Conservation (phyloP, 2,797 vertebrate genomes). For the Enteromius unitaeniatus region DNA sequence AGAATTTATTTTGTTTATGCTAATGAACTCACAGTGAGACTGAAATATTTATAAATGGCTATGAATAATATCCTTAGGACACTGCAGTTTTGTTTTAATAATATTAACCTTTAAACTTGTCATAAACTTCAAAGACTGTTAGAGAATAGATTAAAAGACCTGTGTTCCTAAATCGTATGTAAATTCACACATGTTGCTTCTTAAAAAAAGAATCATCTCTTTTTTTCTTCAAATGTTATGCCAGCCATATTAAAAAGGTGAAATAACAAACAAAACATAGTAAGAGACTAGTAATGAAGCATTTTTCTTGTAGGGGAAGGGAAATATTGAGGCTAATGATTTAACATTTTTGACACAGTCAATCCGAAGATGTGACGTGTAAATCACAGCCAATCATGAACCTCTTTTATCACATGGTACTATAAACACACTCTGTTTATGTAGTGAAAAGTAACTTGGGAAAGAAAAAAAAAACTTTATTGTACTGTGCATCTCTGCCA, state of each 20-base stretch:
- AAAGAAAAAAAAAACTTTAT: neutral
- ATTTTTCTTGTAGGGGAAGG: neutral
- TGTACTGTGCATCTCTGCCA: neutral
- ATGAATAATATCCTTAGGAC: constrained; percentile 57
- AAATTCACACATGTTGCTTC: constrained; percentile 29
- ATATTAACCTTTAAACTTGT: constrained; percentile 62
- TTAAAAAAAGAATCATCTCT: constrained; percentile 12
- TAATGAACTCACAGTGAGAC: constrained; percentile 52
- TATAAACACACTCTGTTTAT: no score
- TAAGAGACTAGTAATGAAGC: neutral
- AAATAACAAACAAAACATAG: constrained; percentile 4
- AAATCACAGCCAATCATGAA: neutral
- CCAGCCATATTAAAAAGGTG: neutral
- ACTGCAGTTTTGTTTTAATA: constrained; percentile 47
- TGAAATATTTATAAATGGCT: constrained; percentile 59
- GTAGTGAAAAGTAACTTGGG: neutral
- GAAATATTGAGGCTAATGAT: neutral
- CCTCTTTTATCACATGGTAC: neutral
- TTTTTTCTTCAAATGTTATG: constrained; percentile 12
- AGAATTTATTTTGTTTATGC: constrained; percentile 56
- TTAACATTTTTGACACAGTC: neutral
- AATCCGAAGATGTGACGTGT: neutral
- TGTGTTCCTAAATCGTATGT: constrained; percentile 32
- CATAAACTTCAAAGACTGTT: constrained; percentile 52
- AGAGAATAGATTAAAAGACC: constrained; percentile 48